phyloP scores from a whole-genome alignment of 2,113 vertebrate genomes.

The Ailuropoda melanoleuca region DNA sequence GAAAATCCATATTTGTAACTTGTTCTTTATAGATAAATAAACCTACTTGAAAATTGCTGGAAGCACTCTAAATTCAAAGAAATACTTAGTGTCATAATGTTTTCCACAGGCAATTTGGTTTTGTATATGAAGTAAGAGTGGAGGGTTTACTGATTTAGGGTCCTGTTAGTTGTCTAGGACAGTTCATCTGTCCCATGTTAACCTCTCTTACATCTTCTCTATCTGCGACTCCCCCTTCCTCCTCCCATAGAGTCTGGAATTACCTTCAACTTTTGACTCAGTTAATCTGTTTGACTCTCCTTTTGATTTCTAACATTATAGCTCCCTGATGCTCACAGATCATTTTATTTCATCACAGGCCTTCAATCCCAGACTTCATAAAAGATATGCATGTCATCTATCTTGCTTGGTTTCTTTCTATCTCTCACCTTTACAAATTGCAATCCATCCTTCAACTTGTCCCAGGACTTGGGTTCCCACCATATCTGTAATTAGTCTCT shows the following conservation, averaged over 20 bases:
- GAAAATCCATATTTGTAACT: background rate
- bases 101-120: background rate
- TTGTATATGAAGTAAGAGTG: background rate
- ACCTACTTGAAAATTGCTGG: background rate
- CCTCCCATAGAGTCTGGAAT: background rate
- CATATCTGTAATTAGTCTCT: background rate
- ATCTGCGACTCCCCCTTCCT: fast-evolving
- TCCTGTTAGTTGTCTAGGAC: background rate
- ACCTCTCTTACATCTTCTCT: background rate
- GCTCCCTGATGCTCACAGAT: background rate
- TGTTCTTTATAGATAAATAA: background rate
- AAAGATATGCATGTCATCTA: background rate
- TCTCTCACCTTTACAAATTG: background rate
- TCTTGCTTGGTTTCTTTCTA: constrained; percentile 15
- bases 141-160: background rate
- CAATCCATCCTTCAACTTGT: background rate
- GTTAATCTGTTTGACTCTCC: background rate
- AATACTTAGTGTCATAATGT: background rate
- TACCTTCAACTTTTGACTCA: background rate
- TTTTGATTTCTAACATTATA: background rate
- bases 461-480: background rate
- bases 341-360: background rate
- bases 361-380: background rate
- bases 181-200: background rate
- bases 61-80: background rate